These are phyloP conservation scores for Adela reaumurella DNA, from an alignment of 2,888 invertebrate species.

Conservation along the genomic window DNA sequence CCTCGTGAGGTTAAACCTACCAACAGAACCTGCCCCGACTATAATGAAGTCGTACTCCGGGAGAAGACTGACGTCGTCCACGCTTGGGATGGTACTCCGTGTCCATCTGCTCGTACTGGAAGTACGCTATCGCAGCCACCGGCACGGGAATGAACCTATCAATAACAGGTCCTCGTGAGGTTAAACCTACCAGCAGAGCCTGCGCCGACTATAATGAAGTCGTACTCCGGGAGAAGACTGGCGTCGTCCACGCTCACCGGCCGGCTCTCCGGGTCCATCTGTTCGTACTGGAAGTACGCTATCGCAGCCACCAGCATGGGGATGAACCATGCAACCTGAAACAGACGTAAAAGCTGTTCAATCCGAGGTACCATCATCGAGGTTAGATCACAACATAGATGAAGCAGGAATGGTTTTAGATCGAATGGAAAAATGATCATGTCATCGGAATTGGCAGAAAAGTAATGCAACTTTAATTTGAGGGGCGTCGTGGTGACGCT, in stretches of 20 bases:
- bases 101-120: conserved; percentile 80
- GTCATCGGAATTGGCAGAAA: no score
- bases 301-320: conserved; percentile 81
- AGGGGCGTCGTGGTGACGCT: no score
- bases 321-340: conserved; percentile 73
- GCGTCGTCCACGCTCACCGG: conserved; percentile 68
- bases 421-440: neutral
- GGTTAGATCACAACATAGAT: no score
- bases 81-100: no score
- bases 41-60: conserved; percentile 80
- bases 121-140: conserved; percentile 83
- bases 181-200: conserved; percentile 82
- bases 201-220: conserved; percentile 82
- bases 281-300: conserved; percentile 83
- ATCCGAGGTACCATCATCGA: no score
- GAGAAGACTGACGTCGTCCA: conserved; percentile 61
- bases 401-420: neutral
- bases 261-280: conserved; percentile 77
- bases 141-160: conserved; percentile 83
- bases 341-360: conserved; percentile 8
- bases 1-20: no score
- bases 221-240: conserved; percentile 65
- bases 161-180: no score
- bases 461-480: no score
- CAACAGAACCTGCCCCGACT: conserved; percentile 84